Base-by-base conservation (phyloP, 2,113 vertebrate genomes). In the Buteo buteo region DNA sequence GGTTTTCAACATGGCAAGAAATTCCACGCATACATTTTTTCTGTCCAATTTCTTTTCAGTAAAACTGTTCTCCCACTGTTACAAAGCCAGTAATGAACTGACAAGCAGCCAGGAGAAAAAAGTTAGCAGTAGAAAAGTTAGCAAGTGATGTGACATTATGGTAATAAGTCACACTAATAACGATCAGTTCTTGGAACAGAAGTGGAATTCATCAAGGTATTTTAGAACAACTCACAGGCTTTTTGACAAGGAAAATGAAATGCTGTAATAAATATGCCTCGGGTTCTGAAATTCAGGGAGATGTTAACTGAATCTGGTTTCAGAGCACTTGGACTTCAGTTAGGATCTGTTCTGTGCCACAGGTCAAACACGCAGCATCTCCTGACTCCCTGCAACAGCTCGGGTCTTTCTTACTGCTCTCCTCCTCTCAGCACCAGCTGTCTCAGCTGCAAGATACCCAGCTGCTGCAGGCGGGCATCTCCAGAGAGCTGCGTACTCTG, bases 341-440 rank as follows among this genome's bases (percentile, higher is more conserved):
- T 15, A 7, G 18, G 19, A 25, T 57, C 54, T 22, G 66, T 73
- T 50, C n/a, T 62, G 22, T 34, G 16, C 36, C 36, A 31, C 8
- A 9, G 15, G 7, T 13, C 19, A 49, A 49, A 65, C 29, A 9
- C 3, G 5, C 32, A 54, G 36, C 59, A 61, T 17, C 44, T 42
- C 32, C 71, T 4, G 31, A 44, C 19, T 26, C 42, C 40, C 42
- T 19, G 28, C 36, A 42, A 24, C 34, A 66, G 38, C 44, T 64
- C 34, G 0, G 0, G 9, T n/a, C 28, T 21, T 44, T 29, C 70
- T 22, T 6, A 3, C n/a, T 15, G 22, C 71, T 50, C 21, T 58
- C 7, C 40, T 45, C 26, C 36, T 54, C 22, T 38, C 29, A 9
- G 59, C 59, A 28, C 26, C 49, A 29, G 62, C n/a, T 3, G 3